Base-by-base conservation (phyloP, 1,140 invertebrate species). In the Oreohelix idahoensis region DNA sequence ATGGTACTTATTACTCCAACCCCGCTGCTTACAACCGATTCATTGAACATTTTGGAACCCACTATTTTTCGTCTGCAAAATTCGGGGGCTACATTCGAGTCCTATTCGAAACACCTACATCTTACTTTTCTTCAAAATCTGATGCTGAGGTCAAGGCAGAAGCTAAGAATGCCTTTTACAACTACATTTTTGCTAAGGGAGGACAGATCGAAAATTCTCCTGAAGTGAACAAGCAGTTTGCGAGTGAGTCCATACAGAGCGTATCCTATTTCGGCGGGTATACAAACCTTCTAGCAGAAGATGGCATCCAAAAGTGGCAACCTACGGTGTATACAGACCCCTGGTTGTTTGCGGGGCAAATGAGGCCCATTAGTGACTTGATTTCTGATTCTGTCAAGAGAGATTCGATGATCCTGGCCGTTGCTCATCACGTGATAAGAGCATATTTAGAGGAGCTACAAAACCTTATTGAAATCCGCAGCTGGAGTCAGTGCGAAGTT, bases 1-100 rank as follows among this genome's bases (percentile, higher is more conserved):
- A 29, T 13, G 73, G 35, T 10, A 75, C n/a, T 66, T 83, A 38
- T 49, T 15, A 42, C 4, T 53, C 49, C 11, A 76, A 83, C 26
- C 81, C 69, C 11, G 29, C n/a, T 1, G 51, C 71, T 8, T 85
- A 85, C 77, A 66, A 74, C 23, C 11, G 32, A 29, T 84, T 86
- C 63, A 86, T 86, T 26, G n/a, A 78, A 20, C 20, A 80, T 23
- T 86, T 81, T 69, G 84, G 84, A 5, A 86, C 84, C 1, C 84
- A 86, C 38, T 81, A 84, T 32, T 86, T 86, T 69, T 23, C 49
- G 8, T 58, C 39, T n/a, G 82, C 42, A 23, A 81, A 81, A 11
- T 86, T 84, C 36, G 84, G 84, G 13, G 84, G 84, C 23, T 23
- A 77, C 26, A 77, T 86, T 26, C 29, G 51, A 32, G 23, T 78